Evolutionary conservation across 2,113 vertebrate genomes (phyloP).

Genomic region (Typhlomys cinereus): DNA sequence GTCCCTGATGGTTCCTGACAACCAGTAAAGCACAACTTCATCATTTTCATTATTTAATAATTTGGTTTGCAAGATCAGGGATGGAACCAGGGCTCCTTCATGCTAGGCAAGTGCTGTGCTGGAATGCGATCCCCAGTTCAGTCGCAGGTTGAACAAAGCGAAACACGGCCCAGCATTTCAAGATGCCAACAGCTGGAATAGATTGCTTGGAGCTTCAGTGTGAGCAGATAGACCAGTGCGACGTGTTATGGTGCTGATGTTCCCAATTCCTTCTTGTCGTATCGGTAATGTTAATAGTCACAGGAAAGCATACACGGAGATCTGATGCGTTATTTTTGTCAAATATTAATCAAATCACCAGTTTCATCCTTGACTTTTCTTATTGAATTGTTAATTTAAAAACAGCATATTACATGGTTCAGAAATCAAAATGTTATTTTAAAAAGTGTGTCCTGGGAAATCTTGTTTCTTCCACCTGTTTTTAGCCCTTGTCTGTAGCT

Average conservation of each 20-base stretch:
- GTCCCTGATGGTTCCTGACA: too few species aligned
- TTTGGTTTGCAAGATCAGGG: background rate
- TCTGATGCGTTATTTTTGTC: background rate
- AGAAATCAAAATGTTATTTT: constrained; percentile 2
- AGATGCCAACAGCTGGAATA: constrained; percentile 8
- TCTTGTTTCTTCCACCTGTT: background rate
- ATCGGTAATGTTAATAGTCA: constrained; percentile 7
- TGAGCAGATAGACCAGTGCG: background rate
- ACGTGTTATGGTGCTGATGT: background rate
- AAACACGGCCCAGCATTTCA: background rate
- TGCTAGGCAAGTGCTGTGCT: background rate
- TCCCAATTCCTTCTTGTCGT: background rate
- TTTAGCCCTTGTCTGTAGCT: background rate
- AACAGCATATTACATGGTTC: background rate
- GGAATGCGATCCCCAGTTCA: background rate
- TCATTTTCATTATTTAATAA: background rate
- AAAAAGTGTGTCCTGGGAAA: background rate
- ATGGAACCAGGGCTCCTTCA: background rate
- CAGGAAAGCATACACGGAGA: background rate
- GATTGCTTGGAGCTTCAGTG: background rate
- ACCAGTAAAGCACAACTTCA: too few species aligned
- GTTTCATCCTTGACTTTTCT: constrained; percentile 8
- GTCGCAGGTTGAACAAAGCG: background rate
- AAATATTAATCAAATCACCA: constrained; percentile 27
- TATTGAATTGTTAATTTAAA: constrained; percentile 18